Evolutionary conservation across 2,797 vertebrate genomes (phyloP).

Genomic region (Sebastes glaucus): DNA sequence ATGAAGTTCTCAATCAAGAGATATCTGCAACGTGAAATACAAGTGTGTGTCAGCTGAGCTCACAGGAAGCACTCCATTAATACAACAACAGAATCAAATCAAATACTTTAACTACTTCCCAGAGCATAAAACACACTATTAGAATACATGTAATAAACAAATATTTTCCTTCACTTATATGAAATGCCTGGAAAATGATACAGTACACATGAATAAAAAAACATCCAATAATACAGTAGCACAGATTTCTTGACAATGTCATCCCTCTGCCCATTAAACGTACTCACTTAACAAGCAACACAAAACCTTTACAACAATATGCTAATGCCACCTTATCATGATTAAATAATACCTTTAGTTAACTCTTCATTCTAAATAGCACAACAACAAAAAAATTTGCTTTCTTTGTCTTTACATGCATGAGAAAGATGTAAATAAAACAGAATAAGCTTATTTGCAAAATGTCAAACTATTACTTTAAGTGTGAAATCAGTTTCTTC

Average conservation of each 20-base stretch:
- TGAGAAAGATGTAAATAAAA: neutral
- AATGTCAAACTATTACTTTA: too few species aligned
- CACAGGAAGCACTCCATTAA: neutral
- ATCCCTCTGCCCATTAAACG: neutral
- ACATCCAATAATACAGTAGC: neutral
- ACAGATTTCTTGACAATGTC: neutral
- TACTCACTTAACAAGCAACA: neutral
- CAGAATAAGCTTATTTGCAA: too few species aligned
- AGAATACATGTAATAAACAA: neutral
- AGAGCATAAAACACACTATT: neutral
- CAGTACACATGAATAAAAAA: neutral
- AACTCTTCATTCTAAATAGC: neutral
- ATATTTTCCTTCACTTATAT: neutral
- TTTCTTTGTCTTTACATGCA: neutral
- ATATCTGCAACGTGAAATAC: constrained; percentile 80
- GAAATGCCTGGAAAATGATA: neutral
- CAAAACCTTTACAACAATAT: neutral
- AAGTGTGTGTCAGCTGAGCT: neutral
- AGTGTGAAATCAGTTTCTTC: too few species aligned
- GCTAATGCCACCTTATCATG: neutral
- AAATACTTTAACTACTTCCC: neutral
- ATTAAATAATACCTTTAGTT: neutral
- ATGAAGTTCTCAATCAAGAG: constrained; percentile 98
- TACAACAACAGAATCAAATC: neutral
- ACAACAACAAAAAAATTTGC: neutral